phyloP scores from a whole-genome alignment of 2,113 vertebrate species.

The Pachypanchax playfairii region DNA sequence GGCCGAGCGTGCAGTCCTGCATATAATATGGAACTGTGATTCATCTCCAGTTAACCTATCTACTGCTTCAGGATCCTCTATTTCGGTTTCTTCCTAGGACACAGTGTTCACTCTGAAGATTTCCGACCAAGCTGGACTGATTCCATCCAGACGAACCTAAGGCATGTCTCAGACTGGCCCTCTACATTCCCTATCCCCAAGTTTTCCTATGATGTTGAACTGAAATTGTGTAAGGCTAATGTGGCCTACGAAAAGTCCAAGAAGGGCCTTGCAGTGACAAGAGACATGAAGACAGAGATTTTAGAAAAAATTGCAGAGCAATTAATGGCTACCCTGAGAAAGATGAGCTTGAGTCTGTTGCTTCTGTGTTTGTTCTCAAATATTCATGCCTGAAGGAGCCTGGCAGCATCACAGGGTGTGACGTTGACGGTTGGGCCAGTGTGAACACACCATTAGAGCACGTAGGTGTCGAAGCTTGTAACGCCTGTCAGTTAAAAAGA shows the following conservation, averaged over 20 bases:
- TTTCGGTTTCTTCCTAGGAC: constrained; percentile 1
- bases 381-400: too few species aligned
- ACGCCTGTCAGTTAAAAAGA: too few species aligned
- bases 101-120: not conserved
- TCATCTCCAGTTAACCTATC: not conserved
- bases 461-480: too few species aligned
- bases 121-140: not conserved
- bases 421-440: too few species aligned
- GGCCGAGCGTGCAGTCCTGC: constrained; percentile 1
- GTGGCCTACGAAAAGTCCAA: not conserved
- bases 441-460: too few species aligned
- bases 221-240: not conserved
- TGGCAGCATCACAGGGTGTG: too few species aligned
- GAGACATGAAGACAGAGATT: constrained; percentile 22
- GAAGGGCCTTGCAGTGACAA: constrained; percentile 10
- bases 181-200: not conserved
- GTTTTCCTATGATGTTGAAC: constrained; percentile 9
- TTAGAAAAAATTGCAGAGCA: not conserved
- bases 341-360: not conserved
- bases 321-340: too few species aligned
- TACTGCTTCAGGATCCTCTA: too few species aligned
- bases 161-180: not conserved
- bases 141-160: not conserved
- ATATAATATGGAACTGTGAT: constrained; percentile 5
- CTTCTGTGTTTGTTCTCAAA: not conserved